phyloP scores from a whole-genome alignment of 1,140 invertebrate species.

The Teleogryllus occipitalis region DNA sequence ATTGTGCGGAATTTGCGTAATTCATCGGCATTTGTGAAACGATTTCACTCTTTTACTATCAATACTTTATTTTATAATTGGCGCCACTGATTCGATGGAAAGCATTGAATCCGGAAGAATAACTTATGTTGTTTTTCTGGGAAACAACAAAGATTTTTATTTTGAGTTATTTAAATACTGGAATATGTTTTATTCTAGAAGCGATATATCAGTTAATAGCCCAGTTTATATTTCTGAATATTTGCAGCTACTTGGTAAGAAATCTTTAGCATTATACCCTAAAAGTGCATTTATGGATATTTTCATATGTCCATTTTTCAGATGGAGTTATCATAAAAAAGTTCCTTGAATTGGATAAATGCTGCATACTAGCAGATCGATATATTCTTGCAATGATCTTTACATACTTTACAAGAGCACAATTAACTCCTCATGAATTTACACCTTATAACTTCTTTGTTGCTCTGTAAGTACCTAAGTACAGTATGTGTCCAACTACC shows the following conservation, averaged over 20 bases:
- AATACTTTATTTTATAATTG: too few species aligned
- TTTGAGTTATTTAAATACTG: too few species aligned
- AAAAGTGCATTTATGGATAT: not conserved
- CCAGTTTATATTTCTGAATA: not conserved
- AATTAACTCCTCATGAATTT: constrained; percentile 39
- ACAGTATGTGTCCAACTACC: too few species aligned
- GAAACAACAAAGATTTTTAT: too few species aligned
- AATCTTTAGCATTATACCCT: not conserved
- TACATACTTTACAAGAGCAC: constrained; percentile 47
- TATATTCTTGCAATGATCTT: constrained; percentile 53
- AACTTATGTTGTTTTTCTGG: too few species aligned
- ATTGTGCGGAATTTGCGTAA: too few species aligned
- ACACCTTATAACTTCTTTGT: constrained; percentile 47
- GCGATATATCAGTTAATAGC: too few species aligned
- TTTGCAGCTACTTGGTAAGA: not conserved
- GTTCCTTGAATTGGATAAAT: constrained; percentile 36
- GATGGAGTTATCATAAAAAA: constrained; percentile 20
- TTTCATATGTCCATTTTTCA: not conserved
- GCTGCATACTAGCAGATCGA: constrained; percentile 39
- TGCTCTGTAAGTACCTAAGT: constrained; percentile 41
- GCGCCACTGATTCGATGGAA: too few species aligned
- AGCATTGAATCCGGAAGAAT: too few species aligned
- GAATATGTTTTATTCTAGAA: too few species aligned
- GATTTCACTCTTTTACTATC: too few species aligned
- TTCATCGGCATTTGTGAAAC: too few species aligned